Percentiles rank a stretch among this genome's conserved stretches.
Conservation (phyloP, 2,113 vertebrate species). For the Epinephelus cyanopodus region DNA sequence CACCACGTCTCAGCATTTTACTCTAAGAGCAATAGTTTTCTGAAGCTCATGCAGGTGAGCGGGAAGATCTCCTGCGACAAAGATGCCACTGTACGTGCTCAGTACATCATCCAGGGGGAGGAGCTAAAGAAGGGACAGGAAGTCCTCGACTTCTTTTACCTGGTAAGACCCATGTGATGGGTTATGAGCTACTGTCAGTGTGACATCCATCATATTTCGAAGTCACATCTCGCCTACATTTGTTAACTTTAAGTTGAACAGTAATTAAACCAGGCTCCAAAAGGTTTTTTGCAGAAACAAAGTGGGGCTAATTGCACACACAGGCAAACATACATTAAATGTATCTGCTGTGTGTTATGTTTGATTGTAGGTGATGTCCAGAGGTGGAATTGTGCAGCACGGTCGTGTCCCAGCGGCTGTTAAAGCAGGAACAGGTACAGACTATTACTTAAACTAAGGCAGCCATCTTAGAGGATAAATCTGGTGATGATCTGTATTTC, state of each 20-base stretch:
- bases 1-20: constrained; percentile 50
- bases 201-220: background rate
- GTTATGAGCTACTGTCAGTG: background rate
- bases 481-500: background rate
- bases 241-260: background rate
- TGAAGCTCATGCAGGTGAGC: constrained; percentile 70
- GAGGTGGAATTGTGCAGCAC: constrained; percentile 71
- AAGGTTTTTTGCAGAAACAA: background rate
- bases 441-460: background rate
- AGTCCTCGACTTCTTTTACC: constrained; percentile 74
- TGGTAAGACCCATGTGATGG: constrained; percentile 64
- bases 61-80: constrained; percentile 61
- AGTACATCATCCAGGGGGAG: constrained; percentile 78
- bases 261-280: background rate
- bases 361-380: constrained; percentile 79
- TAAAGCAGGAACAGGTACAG: constrained; percentile 67
- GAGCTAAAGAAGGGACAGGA: constrained; percentile 67
- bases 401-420: constrained; percentile 62
- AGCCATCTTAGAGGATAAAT: background rate
- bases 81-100: constrained; percentile 51
- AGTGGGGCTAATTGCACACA: too few species aligned
- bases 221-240: too few species aligned
- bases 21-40: constrained; percentile 82
- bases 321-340: background rate
- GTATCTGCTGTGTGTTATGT: background rate